Conservation (phyloP, 2,113 vertebrate species). For the Apteryx owenii region DNA sequence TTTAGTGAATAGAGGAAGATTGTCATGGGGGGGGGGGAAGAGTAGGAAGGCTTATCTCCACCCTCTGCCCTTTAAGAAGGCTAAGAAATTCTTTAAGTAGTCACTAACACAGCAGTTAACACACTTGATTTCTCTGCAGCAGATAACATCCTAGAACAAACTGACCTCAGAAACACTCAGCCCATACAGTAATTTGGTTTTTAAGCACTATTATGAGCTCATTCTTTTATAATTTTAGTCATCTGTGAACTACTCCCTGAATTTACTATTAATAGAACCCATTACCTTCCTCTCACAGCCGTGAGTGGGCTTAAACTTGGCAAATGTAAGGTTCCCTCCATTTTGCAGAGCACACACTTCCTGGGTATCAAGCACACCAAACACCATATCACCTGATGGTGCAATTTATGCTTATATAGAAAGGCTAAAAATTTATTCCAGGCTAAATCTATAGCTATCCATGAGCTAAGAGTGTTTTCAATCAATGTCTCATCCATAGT, state of each 20-base stretch:
- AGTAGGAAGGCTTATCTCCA: constrained; percentile 48
- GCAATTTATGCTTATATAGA: neutral
- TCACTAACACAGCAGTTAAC: constrained; percentile 41
- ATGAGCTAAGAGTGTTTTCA: neutral
- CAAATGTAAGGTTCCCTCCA: neutral
- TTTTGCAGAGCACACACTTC: neutral
- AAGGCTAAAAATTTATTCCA: neutral
- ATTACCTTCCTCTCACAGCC: neutral
- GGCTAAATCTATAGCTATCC: neutral
- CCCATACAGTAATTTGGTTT: neutral
- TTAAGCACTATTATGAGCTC: neutral
- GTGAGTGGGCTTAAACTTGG: neutral
- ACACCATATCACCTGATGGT: neutral
- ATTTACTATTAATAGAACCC: neutral
- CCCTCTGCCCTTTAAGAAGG: constrained; percentile 18
- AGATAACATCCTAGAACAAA: neutral
- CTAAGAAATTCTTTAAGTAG: constrained; percentile 57
- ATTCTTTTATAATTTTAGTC: neutral
- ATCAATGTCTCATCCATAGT: neutral
- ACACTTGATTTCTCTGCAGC: neutral
- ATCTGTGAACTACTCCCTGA: neutral
- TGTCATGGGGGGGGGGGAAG: neutral
- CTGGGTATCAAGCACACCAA: neutral
- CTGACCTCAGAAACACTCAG: constrained; percentile 8
- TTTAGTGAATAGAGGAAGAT: neutral